Percentiles rank a stretch among this genome's conserved stretches.
Conservation (phyloP, 2,888 invertebrate genomes). For the Polyommatus iphigenia region DNA sequence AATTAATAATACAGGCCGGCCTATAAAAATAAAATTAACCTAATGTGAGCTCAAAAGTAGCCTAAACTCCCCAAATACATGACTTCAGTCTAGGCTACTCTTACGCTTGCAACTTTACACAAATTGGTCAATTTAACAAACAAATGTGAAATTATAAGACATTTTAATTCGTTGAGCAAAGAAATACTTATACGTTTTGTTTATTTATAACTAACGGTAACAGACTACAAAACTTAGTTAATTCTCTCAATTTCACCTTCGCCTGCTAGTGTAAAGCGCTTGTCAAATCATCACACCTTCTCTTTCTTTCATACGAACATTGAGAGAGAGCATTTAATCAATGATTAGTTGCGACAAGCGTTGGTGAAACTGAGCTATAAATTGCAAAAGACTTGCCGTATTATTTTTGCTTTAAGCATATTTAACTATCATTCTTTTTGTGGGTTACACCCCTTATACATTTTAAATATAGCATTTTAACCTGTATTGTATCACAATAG, state of each 20-base stretch:
- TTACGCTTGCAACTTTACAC: background rate
- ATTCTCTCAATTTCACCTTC: background rate
- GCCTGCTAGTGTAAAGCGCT: background rate
- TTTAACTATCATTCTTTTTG: background rate
- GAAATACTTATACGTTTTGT: background rate
- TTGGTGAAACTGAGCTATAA: background rate
- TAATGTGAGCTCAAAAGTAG: background rate
- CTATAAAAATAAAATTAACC: background rate
- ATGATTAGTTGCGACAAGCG: background rate
- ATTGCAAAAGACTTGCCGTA: background rate
- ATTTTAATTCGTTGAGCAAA: background rate
- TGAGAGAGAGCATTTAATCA: background rate
- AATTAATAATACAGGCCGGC: slow-evolving; percentile 5
- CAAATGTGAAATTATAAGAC: background rate
- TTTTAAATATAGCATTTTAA: slow-evolving; percentile 8
- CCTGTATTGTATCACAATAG: slow-evolving; percentile 19
- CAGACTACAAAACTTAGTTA: background rate
- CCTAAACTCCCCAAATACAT: background rate
- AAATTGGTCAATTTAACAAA: background rate
- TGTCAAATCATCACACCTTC: background rate
- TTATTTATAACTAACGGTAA: background rate
- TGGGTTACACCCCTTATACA: background rate
- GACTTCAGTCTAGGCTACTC: background rate
- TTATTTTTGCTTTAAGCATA: slow-evolving; percentile 11
- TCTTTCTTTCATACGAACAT: background rate